A percentile compares a stretch with the other conserved stretches of the same genome.
These are phyloP conservation scores for Alfaro cultratus DNA, from an alignment of 2,797 vertebrate species.

Conservation along the genomic window DNA sequence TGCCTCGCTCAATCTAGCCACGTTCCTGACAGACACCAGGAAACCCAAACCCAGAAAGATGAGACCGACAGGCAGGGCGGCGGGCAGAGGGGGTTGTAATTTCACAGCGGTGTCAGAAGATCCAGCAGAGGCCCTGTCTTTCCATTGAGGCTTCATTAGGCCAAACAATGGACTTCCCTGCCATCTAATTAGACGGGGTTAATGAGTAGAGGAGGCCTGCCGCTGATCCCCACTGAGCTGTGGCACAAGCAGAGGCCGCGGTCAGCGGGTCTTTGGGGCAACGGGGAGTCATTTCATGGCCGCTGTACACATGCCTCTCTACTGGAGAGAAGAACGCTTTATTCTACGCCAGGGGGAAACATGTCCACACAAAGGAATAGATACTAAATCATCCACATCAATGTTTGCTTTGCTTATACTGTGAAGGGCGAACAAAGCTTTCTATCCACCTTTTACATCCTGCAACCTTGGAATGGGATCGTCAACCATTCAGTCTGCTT, in stretches of 20 bases:
- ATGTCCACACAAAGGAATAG: not conserved
- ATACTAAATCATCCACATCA: not conserved
- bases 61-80: slow-evolving; percentile 19
- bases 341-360: slow-evolving; percentile 11
- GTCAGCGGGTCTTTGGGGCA: slow-evolving; percentile 53
- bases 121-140: slow-evolving; percentile 87
- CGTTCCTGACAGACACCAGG: slow-evolving; percentile 37
- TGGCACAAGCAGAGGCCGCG: slow-evolving; percentile 51
- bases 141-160: slow-evolving; percentile 93
- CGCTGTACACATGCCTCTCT: slow-evolving; percentile 33
- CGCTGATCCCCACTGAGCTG: slow-evolving; percentile 74
- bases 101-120: slow-evolving; percentile 86
- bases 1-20: slow-evolving; percentile 45
- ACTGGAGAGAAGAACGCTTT: slow-evolving; percentile 34
- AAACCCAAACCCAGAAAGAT: slow-evolving; percentile 30
- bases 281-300: slow-evolving; percentile 42
- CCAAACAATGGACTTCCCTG: slow-evolving; percentile 89
- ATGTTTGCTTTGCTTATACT: not conserved
- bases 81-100: slow-evolving; percentile 77
- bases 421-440: not conserved
- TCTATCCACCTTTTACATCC: not conserved
- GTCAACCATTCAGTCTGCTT: not conserved
- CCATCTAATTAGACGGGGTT: slow-evolving; percentile 97
- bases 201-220: slow-evolving; percentile 88
- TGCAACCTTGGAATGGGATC: not conserved